Evolutionary conservation across 2,797 vertebrate genomes (phyloP), one percentile per base, ranked within the genome.

Genomic region (Decapterus maruadsi): DNA sequence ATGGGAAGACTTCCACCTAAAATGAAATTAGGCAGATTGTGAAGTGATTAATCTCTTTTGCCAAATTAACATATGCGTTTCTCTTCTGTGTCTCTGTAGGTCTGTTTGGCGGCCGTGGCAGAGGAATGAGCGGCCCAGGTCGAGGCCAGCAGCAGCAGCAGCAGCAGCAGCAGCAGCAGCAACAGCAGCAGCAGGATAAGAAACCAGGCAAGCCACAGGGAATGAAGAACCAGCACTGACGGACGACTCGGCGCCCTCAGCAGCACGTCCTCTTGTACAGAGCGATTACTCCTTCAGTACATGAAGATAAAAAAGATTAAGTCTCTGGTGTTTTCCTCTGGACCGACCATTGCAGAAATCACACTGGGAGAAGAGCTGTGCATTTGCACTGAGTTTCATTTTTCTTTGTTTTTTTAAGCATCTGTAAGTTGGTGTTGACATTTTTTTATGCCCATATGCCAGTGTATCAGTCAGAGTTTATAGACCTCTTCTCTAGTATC

Each of bases 131-230:
- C 0, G 92, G 94, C 83, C 92, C 84, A 0, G 96, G 97, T 14
- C 94, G 97, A 59, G 97, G 97, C 4, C 96, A 96, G 31, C 93
- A 85, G 50, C 92, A 88, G 94, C 96, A 81, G 26, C 73, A 74
- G 13, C 76, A 77, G 94, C 96, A 96, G 31, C 93, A 85, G 50
- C 92, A 88, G 94, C 75, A 62, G 10, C 79, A 54, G 19, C 77
- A 62, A 26, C 95, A 95, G 77, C 93, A 86, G 73, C 92, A 87
- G 75, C 96, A 95, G 4, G 98, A 99, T 53, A 99, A 99, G 67
- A 99, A 98, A 88, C 94, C 95, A 0, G 96, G 97, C 68, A 95
- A 98, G 78, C 96, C 96, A 57, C 95, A 93, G 78, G 94, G 97
- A 0, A 95, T 95, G 59, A 98, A 98, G 90, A 95, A 95, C 90